Evolutionary conservation across 30 jellyfish, hydroid and myxozoan species (phyloP).

Genomic region (Turritopsis rubra): DNA sequence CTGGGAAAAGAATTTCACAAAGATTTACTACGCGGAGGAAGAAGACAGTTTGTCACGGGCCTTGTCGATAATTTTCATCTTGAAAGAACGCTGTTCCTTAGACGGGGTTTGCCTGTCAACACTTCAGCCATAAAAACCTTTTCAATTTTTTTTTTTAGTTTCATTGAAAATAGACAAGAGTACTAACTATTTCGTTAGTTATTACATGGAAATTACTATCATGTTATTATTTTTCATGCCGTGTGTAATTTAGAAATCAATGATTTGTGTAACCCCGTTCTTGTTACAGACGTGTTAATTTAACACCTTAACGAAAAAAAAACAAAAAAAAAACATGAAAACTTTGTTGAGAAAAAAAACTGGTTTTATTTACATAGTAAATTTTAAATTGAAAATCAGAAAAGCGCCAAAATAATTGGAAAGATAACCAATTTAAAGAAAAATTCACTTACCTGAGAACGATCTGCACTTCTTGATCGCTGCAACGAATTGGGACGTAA

Average conservation of each 20-base stretch:
- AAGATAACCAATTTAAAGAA: not conserved
- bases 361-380: not conserved
- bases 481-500: not conserved
- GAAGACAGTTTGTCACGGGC: not conserved
- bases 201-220: not conserved
- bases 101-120: no score
- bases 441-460: not conserved
- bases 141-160: not conserved
- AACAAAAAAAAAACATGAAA: not conserved
- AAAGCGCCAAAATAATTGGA: not conserved
- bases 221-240: not conserved
- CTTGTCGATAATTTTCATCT: not conserved
- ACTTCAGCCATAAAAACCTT: no score
- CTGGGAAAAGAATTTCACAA: not conserved
- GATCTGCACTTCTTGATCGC: not conserved
- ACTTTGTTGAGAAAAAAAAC: not conserved
- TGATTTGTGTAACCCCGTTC: constrained; percentile 1
- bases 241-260: not conserved
- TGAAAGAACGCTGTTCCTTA: no score
- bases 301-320: no score
- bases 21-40: no score
- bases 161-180: not conserved
- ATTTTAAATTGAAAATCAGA: not conserved
- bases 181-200: not conserved
- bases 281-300: not conserved